Evolutionary conservation across 2,113 vertebrate species (phyloP).

Genomic region (Brienomyrus longianalis): DNA sequence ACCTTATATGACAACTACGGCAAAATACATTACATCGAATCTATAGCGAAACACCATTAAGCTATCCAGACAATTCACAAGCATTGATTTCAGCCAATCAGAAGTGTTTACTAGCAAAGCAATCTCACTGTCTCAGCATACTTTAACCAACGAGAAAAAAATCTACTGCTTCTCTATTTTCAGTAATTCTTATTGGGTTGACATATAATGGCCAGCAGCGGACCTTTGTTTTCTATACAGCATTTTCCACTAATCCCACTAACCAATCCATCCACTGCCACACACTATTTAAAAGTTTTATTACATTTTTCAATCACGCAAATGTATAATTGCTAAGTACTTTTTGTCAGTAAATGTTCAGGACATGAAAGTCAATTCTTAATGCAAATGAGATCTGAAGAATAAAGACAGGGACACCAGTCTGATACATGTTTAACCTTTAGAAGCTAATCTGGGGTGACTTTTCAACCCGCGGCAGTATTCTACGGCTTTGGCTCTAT

Average conservation of each 20-base stretch:
- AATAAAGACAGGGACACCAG: not conserved
- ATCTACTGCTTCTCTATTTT: not conserved
- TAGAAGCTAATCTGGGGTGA: not conserved
- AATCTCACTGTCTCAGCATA: not conserved
- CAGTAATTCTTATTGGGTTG: not conserved
- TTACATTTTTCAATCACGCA: no score
- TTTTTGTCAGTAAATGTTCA: not conserved
- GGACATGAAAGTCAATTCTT: not conserved
- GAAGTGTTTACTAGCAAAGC: not conserved
- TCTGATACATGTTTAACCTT: not conserved
- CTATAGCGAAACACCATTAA: not conserved
- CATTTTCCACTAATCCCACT: not conserved
- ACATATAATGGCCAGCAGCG: not conserved
- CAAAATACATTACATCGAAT: not conserved
- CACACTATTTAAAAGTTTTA: not conserved
- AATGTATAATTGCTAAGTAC: not conserved
- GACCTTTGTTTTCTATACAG: not conserved
- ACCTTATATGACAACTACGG: not conserved
- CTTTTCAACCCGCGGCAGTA: not conserved
- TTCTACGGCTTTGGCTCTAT: not conserved
- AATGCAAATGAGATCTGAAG: not conserved
- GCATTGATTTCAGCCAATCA: not conserved
- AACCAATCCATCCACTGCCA: not conserved
- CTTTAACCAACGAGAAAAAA: not conserved
- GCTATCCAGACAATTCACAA: not conserved